A percentile compares a stretch with the other conserved stretches of the same genome.
phyloP scores from a whole-genome alignment of 1,140 invertebrate genomes.

The Octopus sinensis region DNA sequence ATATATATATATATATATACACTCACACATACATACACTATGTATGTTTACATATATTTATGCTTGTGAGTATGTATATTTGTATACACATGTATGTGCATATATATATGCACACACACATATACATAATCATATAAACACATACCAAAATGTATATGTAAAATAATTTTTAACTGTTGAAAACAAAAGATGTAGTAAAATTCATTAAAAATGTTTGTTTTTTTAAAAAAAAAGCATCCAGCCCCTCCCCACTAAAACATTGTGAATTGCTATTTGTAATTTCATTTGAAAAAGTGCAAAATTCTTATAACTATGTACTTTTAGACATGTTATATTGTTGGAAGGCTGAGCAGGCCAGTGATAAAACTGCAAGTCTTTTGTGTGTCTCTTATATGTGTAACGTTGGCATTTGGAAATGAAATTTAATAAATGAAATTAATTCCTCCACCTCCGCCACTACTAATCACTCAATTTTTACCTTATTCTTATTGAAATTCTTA shows the following conservation, averaged over 20 bases:
- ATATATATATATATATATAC: neutral
- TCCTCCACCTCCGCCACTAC: no score
- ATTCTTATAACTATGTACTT: neutral
- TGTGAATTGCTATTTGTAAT: slow-evolving; percentile 11
- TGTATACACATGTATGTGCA: neutral
- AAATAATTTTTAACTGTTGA: slow-evolving; percentile 9
- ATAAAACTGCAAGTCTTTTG: slow-evolving; percentile 10
- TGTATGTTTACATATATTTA: neutral
- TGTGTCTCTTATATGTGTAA: slow-evolving; percentile 3
- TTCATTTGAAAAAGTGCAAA: slow-evolving; percentile 6
- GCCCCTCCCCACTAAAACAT: neutral
- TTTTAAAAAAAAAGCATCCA: neutral
- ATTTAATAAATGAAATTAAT: neutral
- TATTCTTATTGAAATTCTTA: no score
- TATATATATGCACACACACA: neutral
- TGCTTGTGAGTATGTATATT: neutral
- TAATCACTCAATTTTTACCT: no score
- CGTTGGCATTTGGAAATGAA: slow-evolving; percentile 3
- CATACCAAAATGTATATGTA: neutral
- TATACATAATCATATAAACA: neutral
- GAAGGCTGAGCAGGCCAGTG: slow-evolving; percentile 2
- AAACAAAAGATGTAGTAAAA: slow-evolving; percentile 6
- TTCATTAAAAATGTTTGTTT: neutral
- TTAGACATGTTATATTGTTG: neutral
- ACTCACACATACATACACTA: no score